Percentiles rank a stretch among this genome's conserved stretches.
phyloP scores from a whole-genome alignment of 2,888 invertebrate genomes.

The Acronicta aceris region DNA sequence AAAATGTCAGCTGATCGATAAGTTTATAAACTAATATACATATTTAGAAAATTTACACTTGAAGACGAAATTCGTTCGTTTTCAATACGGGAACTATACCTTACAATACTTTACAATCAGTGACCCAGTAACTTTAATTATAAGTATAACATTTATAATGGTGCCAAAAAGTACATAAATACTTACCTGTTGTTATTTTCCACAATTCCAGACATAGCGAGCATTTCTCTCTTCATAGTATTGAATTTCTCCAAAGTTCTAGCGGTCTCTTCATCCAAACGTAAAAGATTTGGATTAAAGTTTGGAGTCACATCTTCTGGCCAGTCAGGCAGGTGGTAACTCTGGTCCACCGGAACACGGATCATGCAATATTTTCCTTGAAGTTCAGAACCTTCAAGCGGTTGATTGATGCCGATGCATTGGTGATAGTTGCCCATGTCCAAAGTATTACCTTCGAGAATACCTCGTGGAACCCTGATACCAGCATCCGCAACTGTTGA shows the following conservation, averaged over 20 bases:
- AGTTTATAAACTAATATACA: too few species aligned
- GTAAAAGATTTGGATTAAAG: conserved; percentile 43
- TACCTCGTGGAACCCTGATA: conserved; percentile 61
- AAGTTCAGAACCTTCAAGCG: conserved; percentile 45
- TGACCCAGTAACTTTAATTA: background rate
- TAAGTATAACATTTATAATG: too few species aligned
- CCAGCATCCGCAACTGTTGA: conserved; percentile 68
- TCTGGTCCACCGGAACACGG: conserved; percentile 58
- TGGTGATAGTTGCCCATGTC: conserved; percentile 70
- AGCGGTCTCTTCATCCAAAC: conserved; percentile 36
- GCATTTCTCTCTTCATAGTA: conserved; percentile 17
- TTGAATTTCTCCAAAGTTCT: conserved; percentile 20
- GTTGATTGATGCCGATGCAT: conserved; percentile 62
- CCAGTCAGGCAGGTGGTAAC: conserved; percentile 35
- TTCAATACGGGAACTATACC: too few species aligned
- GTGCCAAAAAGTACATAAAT: too few species aligned
- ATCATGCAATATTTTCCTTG: conserved; percentile 73
- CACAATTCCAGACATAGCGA: conserved; percentile 33
- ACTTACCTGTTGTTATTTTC: conserved; percentile 37
- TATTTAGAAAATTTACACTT: too few species aligned
- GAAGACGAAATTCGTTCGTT: too few species aligned
- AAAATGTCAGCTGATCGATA: too few species aligned
- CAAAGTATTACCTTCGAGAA: conserved; percentile 57
- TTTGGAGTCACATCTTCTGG: conserved; percentile 1
- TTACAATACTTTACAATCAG: background rate